Evolutionary conservation across 2,888 invertebrate genomes (phyloP).

Genomic region (Agonopterix heracliana): DNA sequence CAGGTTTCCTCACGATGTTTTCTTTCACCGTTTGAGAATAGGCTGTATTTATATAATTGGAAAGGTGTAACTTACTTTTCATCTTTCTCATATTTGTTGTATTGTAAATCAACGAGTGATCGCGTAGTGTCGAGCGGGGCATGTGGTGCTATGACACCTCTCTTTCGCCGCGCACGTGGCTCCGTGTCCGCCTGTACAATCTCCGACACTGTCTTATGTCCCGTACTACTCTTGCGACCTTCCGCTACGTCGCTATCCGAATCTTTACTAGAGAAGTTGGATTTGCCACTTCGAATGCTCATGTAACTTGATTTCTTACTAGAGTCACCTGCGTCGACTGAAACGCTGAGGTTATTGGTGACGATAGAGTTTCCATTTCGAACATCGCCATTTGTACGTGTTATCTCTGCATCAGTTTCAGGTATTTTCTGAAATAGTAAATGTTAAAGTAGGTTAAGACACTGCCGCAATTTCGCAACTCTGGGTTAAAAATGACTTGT

Average conservation of each 20-base stretch:
- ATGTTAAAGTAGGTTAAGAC: background rate
- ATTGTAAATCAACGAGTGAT: slow-evolving; percentile 56
- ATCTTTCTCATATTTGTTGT: slow-evolving; percentile 75
- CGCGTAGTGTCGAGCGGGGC: slow-evolving; percentile 56
- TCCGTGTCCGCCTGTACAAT: slow-evolving; percentile 44
- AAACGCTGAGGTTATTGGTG: slow-evolving; percentile 22
- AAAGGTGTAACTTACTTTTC: slow-evolving; percentile 55
- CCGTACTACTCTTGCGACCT: slow-evolving; percentile 45
- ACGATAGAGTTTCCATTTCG: slow-evolving; percentile 29
- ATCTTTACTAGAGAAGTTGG: slow-evolving; percentile 32
- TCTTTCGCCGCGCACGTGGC: slow-evolving; percentile 43
- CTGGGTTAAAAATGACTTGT: too few species aligned
- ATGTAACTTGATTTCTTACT: slow-evolving; percentile 39
- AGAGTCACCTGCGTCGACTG: slow-evolving; percentile 28
- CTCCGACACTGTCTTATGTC: slow-evolving; percentile 54
- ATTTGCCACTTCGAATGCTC: slow-evolving; percentile 45
- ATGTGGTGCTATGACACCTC: slow-evolving; percentile 73
- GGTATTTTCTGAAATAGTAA: slow-evolving; percentile 40
- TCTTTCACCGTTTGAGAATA: too few species aligned
- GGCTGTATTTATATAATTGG: too few species aligned
- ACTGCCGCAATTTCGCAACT: too few species aligned
- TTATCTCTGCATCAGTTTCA: slow-evolving; percentile 23
- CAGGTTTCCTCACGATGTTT: too few species aligned
- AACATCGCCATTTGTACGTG: slow-evolving; percentile 20
- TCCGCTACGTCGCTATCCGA: slow-evolving; percentile 38